Base-by-base conservation (phyloP, 2,888 invertebrate genomes). In the Octonoba sinensis region DNA sequence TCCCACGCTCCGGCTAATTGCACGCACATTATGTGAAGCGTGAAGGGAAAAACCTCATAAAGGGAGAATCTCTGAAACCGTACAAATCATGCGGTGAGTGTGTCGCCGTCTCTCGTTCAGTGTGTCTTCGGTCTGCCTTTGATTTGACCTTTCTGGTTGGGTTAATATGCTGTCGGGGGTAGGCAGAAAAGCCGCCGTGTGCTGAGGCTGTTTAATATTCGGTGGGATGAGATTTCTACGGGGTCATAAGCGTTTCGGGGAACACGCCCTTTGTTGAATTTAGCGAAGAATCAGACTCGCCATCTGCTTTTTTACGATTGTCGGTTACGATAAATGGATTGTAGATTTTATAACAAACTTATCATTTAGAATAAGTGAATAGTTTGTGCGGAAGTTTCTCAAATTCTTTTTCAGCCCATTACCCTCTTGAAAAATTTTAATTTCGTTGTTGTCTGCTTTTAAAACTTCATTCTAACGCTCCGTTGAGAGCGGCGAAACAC, bases 91-190 rank as follows among this genome's bases (percentile, higher is more conserved):
- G 16, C 16, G 36, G 12, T 22, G 18, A 18, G 15, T 22, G 13
- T 62, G 62, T 24, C 36, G 15, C 4, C 36, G 20, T 24, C 16
- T 62, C 36, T 62, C 54, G 54, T 24, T 36, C 62, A 24, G 36
- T 24, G 12, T 62, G 24, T 62, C 27, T 46, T 65, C 62, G 27
- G 18, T 57, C 36, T 51, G 74, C 59, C 59, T 65, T 73, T 56
- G 36, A 65, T 73, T 66, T 73, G 69, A 81, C 66, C 79, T 81
- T 72, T 79, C 78, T 72, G 78, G 54, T n/a, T 76, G 51, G 36
- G 62, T 66, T 24, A 20, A 6, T 57, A 46, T 46, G 24, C 36
- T 20, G 12, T 36, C 18, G 24, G 56, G 27, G 56, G 47, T 22
- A 64, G 44, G 18, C 27, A 27, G 59, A 22, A 59, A 59, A 22